Base-by-base conservation (phyloP, 2,113 vertebrate genomes). In the Heloderma charlesbogerti region DNA sequence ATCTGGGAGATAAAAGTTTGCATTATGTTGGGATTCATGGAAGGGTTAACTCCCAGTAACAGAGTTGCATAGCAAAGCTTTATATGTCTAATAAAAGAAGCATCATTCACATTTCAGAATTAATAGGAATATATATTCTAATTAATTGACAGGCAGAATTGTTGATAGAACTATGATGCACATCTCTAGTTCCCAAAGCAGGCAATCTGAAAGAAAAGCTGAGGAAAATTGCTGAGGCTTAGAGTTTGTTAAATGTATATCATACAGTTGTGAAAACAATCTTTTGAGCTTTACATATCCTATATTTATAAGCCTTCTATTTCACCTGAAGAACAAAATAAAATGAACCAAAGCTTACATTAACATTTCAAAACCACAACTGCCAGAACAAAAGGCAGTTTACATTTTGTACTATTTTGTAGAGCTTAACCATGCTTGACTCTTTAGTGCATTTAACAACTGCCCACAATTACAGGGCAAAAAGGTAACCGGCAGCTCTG, bases 91-190 rank as follows among this genome's bases (percentile, higher is more conserved):
- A 80, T 91, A 94, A 96, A 97, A 92, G 89, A 93, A 66, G 86
- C 43, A 95, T 78, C 20, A 74, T 83, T 71, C 31, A 92, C 66
- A 88, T 80, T 80, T 89, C 66, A 94, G 94, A 96, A 97, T 91
- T 94, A 96, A 95, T 18, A 95, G 94, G 92, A 96, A 96, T 91
- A 96, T 96, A 96, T 96, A 97, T 95, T 95, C 79, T 91, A 95
- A 94, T 93, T 95, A 95, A 96, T 94, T 95, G 95, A 96, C 94
- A 96, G 92, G 71, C 94, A 94, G 91, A 91, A 91, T 85, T 94
- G 82, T 92, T 96, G 92, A 89, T 92, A 95, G 95, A 96, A 95
- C 89, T 84, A 95, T 51, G 66, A 71, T 94, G 85, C 43, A 92
- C 78, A 91, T 95, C 78, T 97, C 85, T 45, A 93, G 77, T 90